phyloP scores from a whole-genome alignment of 2,113 vertebrate genomes.

The Proterorhinus semilunaris region DNA sequence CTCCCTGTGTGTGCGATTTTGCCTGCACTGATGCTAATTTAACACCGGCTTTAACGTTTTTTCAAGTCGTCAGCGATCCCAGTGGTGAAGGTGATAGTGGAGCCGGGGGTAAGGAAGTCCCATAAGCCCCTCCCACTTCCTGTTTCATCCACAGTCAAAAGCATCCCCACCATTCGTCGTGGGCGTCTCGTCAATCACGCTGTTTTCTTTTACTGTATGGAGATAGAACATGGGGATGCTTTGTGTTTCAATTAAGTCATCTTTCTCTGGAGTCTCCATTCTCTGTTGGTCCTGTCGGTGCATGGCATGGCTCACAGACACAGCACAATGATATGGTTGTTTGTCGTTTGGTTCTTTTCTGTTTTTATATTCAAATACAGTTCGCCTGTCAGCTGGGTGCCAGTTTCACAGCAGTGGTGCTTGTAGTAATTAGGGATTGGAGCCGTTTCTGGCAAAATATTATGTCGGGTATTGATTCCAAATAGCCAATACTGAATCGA shows the following conservation, averaged over 20 bases:
- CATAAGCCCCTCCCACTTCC: constrained; percentile 31
- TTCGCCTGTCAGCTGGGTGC: background rate
- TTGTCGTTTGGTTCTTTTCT: constrained; percentile 17
- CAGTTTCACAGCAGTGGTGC: constrained; percentile 1
- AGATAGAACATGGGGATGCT: constrained; percentile 26
- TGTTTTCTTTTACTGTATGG: background rate
- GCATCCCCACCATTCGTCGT: constrained; percentile 32
- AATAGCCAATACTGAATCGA: too few species aligned
- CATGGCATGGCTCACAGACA: constrained; percentile 48
- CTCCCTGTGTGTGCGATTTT: background rate
- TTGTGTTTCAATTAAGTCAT: background rate
- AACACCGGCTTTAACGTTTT: constrained; percentile 61
- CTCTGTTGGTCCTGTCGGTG: constrained; percentile 35
- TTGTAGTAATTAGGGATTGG: too few species aligned
- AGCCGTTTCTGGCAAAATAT: too few species aligned
- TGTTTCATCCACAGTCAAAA: constrained; percentile 38
- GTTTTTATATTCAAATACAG: background rate
- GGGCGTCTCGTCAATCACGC: constrained; percentile 19
- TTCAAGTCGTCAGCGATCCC: constrained; percentile 74
- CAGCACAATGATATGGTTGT: background rate
- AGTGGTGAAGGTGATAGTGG: constrained; percentile 74
- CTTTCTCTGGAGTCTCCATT: constrained; percentile 16
- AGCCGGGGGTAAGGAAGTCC: constrained; percentile 71
- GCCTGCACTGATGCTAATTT: constrained; percentile 16
- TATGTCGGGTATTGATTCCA: too few species aligned